Evolutionary conservation across 1,140 invertebrate genomes (phyloP).

Genomic region (Danaus plexippus): DNA sequence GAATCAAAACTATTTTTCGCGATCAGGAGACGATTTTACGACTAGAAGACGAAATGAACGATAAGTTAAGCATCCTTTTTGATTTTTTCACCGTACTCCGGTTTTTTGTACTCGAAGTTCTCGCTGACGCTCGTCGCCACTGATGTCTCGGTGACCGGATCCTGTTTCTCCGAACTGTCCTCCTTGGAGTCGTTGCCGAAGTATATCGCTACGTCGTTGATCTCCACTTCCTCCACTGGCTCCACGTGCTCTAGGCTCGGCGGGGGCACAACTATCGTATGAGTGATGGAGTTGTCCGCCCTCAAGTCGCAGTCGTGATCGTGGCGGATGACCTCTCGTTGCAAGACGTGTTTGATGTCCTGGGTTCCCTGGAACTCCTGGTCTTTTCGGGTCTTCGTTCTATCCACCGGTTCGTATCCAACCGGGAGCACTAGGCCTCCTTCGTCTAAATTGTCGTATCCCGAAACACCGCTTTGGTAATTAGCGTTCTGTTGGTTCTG

Average conservation of each 20-base stretch:
- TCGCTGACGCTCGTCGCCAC: conserved; percentile 63
- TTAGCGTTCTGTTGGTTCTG: conserved; percentile 14
- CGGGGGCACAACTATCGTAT: conserved; percentile 48
- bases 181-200: conserved; percentile 50
- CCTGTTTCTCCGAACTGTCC: conserved; percentile 21
- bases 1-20: no score
- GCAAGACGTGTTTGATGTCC: conserved; percentile 33
- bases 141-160: conserved; percentile 63
- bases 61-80: conserved; percentile 20
- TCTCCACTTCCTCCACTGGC: conserved; percentile 53
- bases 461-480: conserved; percentile 17
- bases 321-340: conserved; percentile 36
- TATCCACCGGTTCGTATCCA: conserved; percentile 59
- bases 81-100: conserved; percentile 32
- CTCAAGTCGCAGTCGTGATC: conserved; percentile 54
- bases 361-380: conserved; percentile 38
- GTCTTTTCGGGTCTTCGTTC: conserved; percentile 35
- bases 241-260: conserved; percentile 37
- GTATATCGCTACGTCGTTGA: conserved; percentile 72
- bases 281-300: conserved; percentile 47
- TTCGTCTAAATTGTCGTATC: conserved; percentile 19
- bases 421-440: conserved; percentile 46
- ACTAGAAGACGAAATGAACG: conserved; percentile 24
- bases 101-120: conserved; percentile 22
- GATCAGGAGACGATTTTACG: conserved; percentile 15